Conservation (phyloP, 2,888 invertebrate species). For the Terebella lapidaria region DNA sequence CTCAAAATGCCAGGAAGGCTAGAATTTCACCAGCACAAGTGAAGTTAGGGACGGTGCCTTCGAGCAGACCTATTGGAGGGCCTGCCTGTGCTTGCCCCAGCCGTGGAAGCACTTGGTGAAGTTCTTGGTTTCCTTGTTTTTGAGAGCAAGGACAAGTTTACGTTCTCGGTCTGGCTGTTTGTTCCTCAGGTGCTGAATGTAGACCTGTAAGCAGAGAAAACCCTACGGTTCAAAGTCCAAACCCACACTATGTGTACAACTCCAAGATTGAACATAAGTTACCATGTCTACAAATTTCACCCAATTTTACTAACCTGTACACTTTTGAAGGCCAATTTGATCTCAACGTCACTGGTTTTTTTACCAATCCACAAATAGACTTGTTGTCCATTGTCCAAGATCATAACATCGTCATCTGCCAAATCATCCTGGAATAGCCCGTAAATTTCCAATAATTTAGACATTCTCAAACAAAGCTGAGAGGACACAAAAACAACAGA, state of each 20-base stretch:
- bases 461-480: too few species aligned
- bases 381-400: conserved; percentile 95
- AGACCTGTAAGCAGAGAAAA: conserved; percentile 67
- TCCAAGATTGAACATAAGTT: too few species aligned
- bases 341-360: conserved; percentile 95
- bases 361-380: conserved; percentile 97
- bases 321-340: conserved; percentile 90
- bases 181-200: conserved; percentile 92
- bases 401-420: conserved; percentile 99
- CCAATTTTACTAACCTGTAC: conserved; percentile 70
- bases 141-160: conserved; percentile 88
- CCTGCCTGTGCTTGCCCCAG: conserved; percentile 66
- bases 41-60: too few species aligned
- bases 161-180: conserved; percentile 87
- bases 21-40: too few species aligned
- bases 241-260: too few species aligned
- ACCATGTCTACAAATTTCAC: too few species aligned
- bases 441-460: not conserved
- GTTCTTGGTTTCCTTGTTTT: conserved; percentile 89
- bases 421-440: conserved; percentile 85
- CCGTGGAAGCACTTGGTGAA: conserved; percentile 99
- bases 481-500: too few species aligned
- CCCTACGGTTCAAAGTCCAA: too few species aligned
- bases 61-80: conserved; percentile 17
- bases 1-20: too few species aligned